These are phyloP conservation scores for Bombus impatiens DNA, from an alignment of 1,140 invertebrate species.

Conservation along the genomic window DNA sequence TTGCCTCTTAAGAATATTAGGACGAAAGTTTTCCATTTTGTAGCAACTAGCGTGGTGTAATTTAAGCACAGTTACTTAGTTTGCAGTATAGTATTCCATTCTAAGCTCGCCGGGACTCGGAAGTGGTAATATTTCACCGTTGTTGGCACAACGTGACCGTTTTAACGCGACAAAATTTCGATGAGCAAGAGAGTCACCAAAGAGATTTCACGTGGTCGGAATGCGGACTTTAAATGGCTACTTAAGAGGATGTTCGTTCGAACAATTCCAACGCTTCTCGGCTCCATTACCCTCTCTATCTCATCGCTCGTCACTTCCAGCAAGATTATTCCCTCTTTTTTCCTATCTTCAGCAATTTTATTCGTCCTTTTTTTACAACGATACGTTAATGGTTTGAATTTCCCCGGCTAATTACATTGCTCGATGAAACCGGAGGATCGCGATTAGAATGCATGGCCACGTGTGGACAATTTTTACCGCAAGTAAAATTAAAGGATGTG, in stretches of 20 bases:
- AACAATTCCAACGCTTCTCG: background rate
- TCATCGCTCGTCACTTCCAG: background rate
- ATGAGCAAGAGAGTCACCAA: background rate
- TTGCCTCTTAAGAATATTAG: background rate
- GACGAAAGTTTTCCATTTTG: slow-evolving; percentile 3
- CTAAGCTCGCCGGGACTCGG: background rate
- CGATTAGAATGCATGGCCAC: slow-evolving; percentile 38
- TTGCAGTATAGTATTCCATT: background rate
- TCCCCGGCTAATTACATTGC: background rate
- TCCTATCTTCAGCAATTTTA: background rate
- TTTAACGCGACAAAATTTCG: background rate
- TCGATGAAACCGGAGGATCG: background rate
- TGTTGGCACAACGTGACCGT: background rate
- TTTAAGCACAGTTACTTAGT: background rate
- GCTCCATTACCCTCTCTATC: background rate
- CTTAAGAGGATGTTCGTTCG: background rate
- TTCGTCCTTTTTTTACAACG: too few relatives aligned
- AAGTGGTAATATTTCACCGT: background rate
- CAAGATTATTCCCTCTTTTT: too few relatives aligned
- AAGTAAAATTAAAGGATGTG: background rate
- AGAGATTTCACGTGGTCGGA: background rate
- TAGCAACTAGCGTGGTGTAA: background rate
- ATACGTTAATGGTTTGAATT: background rate
- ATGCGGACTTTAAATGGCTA: background rate
- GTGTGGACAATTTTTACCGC: background rate